Evolutionary conservation across 2,113 vertebrate genomes (phyloP).

Genomic region (Pterocles orientalis): DNA sequence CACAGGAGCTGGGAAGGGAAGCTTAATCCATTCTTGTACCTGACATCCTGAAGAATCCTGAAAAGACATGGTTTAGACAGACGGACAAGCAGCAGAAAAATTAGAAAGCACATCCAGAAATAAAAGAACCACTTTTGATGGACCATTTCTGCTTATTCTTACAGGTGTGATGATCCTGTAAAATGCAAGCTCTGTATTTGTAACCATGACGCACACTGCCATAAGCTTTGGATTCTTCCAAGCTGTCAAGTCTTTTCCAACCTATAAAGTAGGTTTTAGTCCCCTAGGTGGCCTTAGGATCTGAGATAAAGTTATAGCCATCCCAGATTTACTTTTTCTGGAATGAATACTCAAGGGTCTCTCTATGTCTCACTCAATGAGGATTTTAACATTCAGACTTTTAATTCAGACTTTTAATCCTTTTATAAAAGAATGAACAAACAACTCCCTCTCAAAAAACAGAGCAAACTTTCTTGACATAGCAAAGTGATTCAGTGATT

Average conservation of each 20-base stretch:
- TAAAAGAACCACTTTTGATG: background rate
- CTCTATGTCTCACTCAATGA: background rate
- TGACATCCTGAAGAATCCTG: background rate
- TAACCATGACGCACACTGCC: background rate
- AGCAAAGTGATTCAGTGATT: background rate
- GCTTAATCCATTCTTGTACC: background rate
- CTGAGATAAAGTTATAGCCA: background rate
- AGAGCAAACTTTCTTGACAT: background rate
- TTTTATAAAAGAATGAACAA: background rate
- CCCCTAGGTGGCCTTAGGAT: background rate
- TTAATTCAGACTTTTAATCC: background rate
- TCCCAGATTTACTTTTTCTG: background rate
- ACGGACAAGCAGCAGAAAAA: background rate
- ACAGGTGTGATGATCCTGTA: background rate
- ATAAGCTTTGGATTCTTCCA: background rate
- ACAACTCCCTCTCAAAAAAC: background rate
- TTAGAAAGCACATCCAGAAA: background rate
- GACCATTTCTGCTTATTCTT: background rate
- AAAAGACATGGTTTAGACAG: background rate
- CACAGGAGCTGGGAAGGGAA: background rate
- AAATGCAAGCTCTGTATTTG: background rate
- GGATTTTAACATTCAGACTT: background rate
- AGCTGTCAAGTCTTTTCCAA: background rate
- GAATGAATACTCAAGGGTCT: background rate
- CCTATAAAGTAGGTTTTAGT: background rate